Conservation (phyloP, 53 echinoderm and acorn worm species). For the Actinopyga echinites region DNA sequence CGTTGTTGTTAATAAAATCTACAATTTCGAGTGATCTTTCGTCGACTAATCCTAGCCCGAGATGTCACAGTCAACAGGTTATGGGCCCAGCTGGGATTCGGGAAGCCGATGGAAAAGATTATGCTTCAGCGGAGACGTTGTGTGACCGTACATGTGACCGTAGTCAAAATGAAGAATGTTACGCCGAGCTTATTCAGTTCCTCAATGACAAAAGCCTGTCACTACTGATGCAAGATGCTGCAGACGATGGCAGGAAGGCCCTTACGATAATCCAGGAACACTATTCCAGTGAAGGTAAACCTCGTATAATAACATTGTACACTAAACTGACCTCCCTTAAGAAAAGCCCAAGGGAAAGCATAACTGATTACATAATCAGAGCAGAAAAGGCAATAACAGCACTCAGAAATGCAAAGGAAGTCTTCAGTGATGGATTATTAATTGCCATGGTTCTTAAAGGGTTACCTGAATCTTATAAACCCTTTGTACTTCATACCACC, state of each 20-base stretch:
- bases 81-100: too few species aligned
- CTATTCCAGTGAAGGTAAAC: conserved; percentile 4
- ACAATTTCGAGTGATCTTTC: too few species aligned
- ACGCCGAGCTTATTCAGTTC: conserved; percentile 37
- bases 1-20: too few species aligned
- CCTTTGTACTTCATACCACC: conserved; percentile 26
- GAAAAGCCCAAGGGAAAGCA: background rate
- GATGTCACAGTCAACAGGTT: too few species aligned
- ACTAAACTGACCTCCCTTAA: background rate
- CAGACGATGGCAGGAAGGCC: conserved; percentile 37
- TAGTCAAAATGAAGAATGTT: conserved; percentile 25
- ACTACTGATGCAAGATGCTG: conserved; percentile 31
- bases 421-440: conserved; percentile 35
- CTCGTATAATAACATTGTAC: background rate
- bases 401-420: conserved; percentile 26
- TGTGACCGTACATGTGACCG: too few species aligned
- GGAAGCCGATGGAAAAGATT: too few species aligned
- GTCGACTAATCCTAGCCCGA: too few species aligned
- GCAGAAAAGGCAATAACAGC: conserved; percentile 18
- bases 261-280: conserved; percentile 16
- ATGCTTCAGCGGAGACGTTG: too few species aligned
- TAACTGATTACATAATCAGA: conserved; percentile 6
- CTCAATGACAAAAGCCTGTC: conserved; percentile 37
- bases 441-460: conserved; percentile 36
- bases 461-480: background rate